Conservation (phyloP, 2,113 vertebrate genomes). For the Plecotus auritus region DNA sequence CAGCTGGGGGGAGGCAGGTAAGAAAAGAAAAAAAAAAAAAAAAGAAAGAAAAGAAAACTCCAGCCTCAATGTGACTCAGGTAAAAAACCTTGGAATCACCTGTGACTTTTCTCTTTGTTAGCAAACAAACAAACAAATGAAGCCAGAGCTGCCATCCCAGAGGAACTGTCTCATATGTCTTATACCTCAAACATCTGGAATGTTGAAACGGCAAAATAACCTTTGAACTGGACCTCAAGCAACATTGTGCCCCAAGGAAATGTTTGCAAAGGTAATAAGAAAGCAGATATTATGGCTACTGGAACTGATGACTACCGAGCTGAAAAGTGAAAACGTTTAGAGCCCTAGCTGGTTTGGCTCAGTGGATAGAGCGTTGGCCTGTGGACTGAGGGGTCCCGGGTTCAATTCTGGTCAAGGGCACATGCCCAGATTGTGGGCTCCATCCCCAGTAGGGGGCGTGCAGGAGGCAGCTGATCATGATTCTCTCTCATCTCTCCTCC, state of each 20-base stretch:
- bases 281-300: not conserved
- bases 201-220: not conserved
- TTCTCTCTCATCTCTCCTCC: too few species aligned
- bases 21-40: too few species aligned
- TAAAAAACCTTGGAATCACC: not conserved
- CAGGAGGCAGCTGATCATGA: too few species aligned
- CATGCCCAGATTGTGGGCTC: too few species aligned
- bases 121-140: not conserved
- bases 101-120: not conserved
- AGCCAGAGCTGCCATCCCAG: not conserved
- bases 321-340: not conserved
- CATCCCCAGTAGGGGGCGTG: too few species aligned
- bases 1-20: too few species aligned
- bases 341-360: too few species aligned
- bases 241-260: not conserved
- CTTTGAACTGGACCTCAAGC: not conserved
- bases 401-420: too few species aligned
- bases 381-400: too few species aligned
- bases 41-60: too few species aligned
- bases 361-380: too few species aligned
- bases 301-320: not conserved
- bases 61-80: not conserved
- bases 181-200: not conserved
- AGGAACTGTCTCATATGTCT: not conserved
- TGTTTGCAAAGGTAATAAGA: not conserved